These are phyloP conservation scores for Capitulum mitella DNA, from an alignment of 2,888 invertebrate species.

Conservation along the genomic window DNA sequence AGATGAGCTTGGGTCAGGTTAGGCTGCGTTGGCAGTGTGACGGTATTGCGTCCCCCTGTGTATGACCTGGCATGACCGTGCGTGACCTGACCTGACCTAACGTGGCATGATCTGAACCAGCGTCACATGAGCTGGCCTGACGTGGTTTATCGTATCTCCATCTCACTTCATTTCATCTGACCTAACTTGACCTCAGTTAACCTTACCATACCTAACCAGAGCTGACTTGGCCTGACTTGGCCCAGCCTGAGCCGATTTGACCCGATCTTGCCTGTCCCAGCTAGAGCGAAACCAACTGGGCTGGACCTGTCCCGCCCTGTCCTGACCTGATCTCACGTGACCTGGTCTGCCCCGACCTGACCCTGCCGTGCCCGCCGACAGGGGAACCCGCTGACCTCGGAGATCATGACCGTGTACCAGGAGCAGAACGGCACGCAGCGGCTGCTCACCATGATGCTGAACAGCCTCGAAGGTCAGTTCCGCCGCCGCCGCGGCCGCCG, in stretches of 20 bases:
- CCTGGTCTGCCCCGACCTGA: slow-evolving; percentile 83
- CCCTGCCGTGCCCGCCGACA: slow-evolving; percentile 51
- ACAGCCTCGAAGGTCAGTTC: slow-evolving; percentile 85
- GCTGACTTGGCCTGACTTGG: no score
- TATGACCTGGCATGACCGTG: slow-evolving; percentile 51
- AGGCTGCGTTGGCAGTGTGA: slow-evolving; percentile 42
- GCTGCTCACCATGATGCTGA: slow-evolving; percentile 87
- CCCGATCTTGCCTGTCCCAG: no score
- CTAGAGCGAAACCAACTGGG: no score
- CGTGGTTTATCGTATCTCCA: no score
- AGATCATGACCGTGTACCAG: slow-evolving; percentile 82
- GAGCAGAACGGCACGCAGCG: slow-evolving; percentile 91
- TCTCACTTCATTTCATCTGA: no score
- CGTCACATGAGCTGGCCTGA: no score
- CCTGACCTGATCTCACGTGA: slow-evolving; percentile 95
- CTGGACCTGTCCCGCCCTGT: slow-evolving; percentile 81
- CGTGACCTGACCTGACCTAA: no score
- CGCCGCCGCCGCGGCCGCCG: no score
- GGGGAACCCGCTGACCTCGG: slow-evolving; percentile 90
- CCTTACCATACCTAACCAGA: no score
- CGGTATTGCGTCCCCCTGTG: no score
- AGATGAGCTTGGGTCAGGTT: background rate
- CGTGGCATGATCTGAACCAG: no score
- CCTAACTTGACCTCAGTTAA: slow-evolving; percentile 80
- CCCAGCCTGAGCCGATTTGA: no score